These are phyloP conservation scores for Xyrauchen texanus DNA, from an alignment of 2,113 vertebrate species.

Conservation along the genomic window DNA sequence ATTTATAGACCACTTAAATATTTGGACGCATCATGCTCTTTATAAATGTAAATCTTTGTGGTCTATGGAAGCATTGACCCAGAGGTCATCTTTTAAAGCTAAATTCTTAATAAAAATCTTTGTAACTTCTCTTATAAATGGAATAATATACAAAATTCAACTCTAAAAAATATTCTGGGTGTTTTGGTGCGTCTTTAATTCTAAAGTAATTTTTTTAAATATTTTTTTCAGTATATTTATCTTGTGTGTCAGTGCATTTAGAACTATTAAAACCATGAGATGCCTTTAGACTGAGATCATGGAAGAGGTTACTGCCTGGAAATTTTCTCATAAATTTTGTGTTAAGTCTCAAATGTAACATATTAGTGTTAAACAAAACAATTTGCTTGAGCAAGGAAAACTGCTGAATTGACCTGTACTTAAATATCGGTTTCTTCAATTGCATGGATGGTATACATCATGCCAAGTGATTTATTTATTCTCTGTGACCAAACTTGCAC, in stretches of 20 bases:
- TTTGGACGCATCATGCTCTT: too few species aligned
- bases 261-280: slow-evolving; percentile 4
- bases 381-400: neutral
- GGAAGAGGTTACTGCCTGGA: slow-evolving; percentile 12
- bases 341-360: slow-evolving; percentile 10
- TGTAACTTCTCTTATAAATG: too few species aligned
- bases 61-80: too few species aligned
- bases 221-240: too few species aligned
- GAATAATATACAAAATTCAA: too few species aligned
- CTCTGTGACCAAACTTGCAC: neutral
- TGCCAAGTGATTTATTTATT: slow-evolving; percentile 13
- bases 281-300: slow-evolving; percentile 20
- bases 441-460: slow-evolving; percentile 1
- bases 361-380: slow-evolving; percentile 14
- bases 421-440: neutral
- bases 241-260: slow-evolving; percentile 10
- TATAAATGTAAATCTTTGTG: too few species aligned
- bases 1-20: too few species aligned
- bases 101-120: too few species aligned
- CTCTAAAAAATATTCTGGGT: too few species aligned
- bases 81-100: too few species aligned
- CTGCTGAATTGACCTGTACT: slow-evolving; percentile 5
- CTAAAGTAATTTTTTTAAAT: too few species aligned
- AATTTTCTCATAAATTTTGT: slow-evolving; percentile 19
- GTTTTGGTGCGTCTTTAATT: too few species aligned